Evolutionary conservation across 2,888 invertebrate species (phyloP), one percentile per base, ranked within the genome.

Genomic region (Cordilura impudica): DNA sequence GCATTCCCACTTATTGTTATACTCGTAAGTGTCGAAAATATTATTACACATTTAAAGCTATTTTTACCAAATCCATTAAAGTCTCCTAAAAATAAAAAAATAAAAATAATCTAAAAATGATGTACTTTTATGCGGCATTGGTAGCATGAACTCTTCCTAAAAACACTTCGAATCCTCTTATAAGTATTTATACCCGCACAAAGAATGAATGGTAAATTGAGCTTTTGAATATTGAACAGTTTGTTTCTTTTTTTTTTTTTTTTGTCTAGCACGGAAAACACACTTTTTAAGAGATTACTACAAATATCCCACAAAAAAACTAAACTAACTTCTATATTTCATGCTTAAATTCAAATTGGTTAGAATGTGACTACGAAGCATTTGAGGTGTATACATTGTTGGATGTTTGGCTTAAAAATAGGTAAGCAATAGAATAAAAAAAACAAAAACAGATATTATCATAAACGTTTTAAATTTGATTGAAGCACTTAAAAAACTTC

Each of bases 161-260:
- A 65, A 43, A 66, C 49, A 60, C 70, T 71, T 70, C 53, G 60
- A 71, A 79, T 71, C 66, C 66, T 31, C 66, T 71, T 79, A 73
- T 51, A 73, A 61, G 49, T 53, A 56, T 18, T 31, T 56, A 66
- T 47, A 31, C 16, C 58, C 4, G 21, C 43, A 45, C 35, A 45
- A 31, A 66, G 16, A 26, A 60, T 12, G 70, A 70, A 39, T 39
- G 65, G 45, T 61, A 74, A 53, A 60, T 53, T 19, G 21, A 74
- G 74, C 60, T 78, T 78, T 78, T 78, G 78, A 78, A 78, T 78
- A 78, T 78, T 78, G 78, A 78, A 70, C 74, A 78, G 70, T 60
- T 74, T 78, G 60, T 60, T 61, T 66, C 19, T 58, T n/a, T 16
- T 43, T 51, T 53, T 70, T 70, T 74, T n/a, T n/a, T n/a, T n/a